A percentile compares a stretch with the other conserved stretches of the same genome.
These are phyloP conservation scores for Narcine bancroftii DNA, from an alignment of 2,113 vertebrate species.

Conservation along the genomic window DNA sequence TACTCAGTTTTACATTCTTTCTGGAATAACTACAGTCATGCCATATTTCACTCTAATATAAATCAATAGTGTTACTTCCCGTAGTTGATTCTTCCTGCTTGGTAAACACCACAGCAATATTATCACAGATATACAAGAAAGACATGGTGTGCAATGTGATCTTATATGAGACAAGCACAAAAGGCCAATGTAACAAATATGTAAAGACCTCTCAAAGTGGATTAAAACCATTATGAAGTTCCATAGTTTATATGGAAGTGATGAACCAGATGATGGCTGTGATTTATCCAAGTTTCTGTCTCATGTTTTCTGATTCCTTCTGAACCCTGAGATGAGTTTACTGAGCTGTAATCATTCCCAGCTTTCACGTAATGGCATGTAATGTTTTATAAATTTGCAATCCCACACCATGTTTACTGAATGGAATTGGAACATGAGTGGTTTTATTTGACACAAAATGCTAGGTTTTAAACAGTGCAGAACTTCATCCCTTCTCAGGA, in stretches of 20 bases:
- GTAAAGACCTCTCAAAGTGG: not conserved
- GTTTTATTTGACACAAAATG: not conserved
- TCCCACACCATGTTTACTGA: not conserved
- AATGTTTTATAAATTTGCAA: not conserved
- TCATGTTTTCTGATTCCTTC: not conserved
- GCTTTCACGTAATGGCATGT: not conserved
- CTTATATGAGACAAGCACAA: not conserved
- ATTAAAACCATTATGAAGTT: not conserved
- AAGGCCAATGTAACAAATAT: no score
- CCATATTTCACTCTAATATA: not conserved
- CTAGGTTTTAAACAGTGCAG: not conserved
- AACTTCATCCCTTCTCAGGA: no score
- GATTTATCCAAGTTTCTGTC: not conserved
- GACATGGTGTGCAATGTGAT: not conserved
- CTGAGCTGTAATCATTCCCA: not conserved
- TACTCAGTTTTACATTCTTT: not conserved
- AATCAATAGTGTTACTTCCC: not conserved
- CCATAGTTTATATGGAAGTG: not conserved
- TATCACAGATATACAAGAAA: not conserved
- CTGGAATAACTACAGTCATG: not conserved
- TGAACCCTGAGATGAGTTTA: slow-evolving; percentile 16
- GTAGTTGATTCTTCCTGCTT: not conserved
- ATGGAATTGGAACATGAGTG: not conserved
- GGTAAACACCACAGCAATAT: not conserved
- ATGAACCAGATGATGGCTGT: not conserved